A percentile compares a stretch with the other conserved stretches of the same genome.
Evolutionary conservation across 2,113 vertebrate species (phyloP).

Genomic region (Dicerorhinus sumatrensis): DNA sequence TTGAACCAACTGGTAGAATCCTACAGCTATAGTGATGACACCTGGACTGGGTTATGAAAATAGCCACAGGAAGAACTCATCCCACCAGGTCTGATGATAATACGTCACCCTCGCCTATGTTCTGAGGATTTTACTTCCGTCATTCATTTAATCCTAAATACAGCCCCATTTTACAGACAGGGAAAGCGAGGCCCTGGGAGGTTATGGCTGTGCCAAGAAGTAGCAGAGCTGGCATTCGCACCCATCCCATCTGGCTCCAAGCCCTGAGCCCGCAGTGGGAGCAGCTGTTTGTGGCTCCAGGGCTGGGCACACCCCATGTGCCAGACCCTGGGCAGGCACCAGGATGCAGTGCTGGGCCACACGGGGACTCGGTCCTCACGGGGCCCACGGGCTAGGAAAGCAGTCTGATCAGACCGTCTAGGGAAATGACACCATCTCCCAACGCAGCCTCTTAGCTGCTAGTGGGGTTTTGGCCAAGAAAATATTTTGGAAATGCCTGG

Average conservation of each 20-base stretch:
- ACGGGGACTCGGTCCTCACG: fast-evolving
- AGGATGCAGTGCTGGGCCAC: fast-evolving
- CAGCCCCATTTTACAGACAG: neutral
- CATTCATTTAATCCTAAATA: neutral
- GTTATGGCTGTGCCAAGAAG: neutral
- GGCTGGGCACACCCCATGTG: neutral
- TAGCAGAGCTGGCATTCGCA: neutral
- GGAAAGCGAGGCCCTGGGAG: neutral
- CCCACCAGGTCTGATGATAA: neutral
- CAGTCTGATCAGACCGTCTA: neutral
- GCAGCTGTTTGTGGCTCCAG: neutral
- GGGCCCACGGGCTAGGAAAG: neutral
- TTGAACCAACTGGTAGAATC: neutral
- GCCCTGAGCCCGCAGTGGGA: no score
- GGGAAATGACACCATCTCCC: neutral
- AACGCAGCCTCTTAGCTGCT: constrained; percentile 30
- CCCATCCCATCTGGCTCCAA: neutral
- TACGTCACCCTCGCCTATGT: neutral
- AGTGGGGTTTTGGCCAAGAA: constrained; percentile 59
- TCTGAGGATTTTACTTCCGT: neutral
- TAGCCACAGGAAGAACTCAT: neutral
- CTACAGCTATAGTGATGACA: fast-evolving
- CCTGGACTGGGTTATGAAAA: neutral
- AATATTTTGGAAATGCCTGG: constrained; percentile 69
- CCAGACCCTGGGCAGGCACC: fast-evolving